Evolutionary conservation across 1,140 invertebrate species (phyloP), one percentile per base, ranked within the genome.

Genomic region (Telenomus remus): DNA sequence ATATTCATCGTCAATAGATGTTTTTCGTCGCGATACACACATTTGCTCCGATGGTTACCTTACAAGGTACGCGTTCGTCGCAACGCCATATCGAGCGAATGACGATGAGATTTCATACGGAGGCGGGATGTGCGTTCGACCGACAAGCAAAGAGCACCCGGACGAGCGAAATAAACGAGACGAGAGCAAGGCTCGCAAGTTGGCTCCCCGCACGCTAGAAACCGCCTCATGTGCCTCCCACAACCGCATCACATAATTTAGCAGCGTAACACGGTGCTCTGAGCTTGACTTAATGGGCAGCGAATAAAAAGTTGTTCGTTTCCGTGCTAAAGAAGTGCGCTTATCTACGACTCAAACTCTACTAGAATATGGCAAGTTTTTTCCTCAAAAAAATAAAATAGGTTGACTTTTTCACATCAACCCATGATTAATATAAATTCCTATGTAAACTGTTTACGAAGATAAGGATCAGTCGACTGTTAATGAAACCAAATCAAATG

Each of bases 271-370:
- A 37, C 50, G 35, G 34, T 47, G 54, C 54, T 46, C 15, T 55
- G 54, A 13, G 37, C 61, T 50, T 35, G 55, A 57, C 44, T 65
- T 73, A 65, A 73, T 73, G 56, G 70, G 44, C 46, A 50, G 44
- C 43, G 56, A 49, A 65, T 66, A 73, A 73, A 73, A 73, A 65
- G 61, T 42, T 47, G 70, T 73, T 73, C 60, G 61, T 60, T 73
- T 59, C 37, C 49, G 61, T 2, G 44, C 46, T 65, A 65, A 71
- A 71, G 55, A 16, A 50, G 33, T 12, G 43, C 37, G 60, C 53
- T 64, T 72, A 64, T 72, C 60, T 54, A 47, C n/a, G 27, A 50
- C 59, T 19, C 42, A 60, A 48, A 57, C 43, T 13, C 12, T 42
- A 2, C 43, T 46, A 60, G 48, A 61, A 61, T 60, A 16, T 46